phyloP scores from a whole-genome alignment of 2,113 vertebrate genomes.

The Azemiops feae region DNA sequence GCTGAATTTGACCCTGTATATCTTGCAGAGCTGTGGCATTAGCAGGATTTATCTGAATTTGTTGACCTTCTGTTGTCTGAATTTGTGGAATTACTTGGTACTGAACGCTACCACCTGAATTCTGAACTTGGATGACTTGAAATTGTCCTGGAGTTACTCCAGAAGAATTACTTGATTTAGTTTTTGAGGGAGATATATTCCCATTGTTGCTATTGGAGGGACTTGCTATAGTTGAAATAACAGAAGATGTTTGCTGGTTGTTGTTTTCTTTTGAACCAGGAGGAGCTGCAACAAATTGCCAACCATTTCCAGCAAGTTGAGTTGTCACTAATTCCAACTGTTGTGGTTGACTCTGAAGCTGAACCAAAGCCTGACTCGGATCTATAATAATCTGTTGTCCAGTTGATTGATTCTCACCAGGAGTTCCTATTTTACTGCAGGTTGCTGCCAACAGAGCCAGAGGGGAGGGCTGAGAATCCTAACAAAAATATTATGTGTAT shows the following conservation, averaged over 20 bases:
- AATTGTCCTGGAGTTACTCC: conserved; percentile 77
- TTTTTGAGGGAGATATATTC: conserved; percentile 83
- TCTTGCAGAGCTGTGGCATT: conserved; percentile 83
- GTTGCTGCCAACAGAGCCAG: conserved; percentile 96
- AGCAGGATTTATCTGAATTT: conserved; percentile 89
- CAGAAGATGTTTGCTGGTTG: conserved; percentile 76
- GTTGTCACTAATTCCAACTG: conserved; percentile 95
- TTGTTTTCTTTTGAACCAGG: conserved; percentile 88
- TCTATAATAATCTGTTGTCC: conserved; percentile 90
- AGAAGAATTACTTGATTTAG: conserved; percentile 73
- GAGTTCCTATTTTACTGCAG: conserved; percentile 98
- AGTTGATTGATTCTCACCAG: conserved; percentile 84
- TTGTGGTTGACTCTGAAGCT: conserved; percentile 89
- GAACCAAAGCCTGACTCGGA: conserved; percentile 89
- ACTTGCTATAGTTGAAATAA: conserved; percentile 70
- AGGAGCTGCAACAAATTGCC: conserved; percentile 93
- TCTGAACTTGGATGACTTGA: conserved; percentile 95
- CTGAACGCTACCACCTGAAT: conserved; percentile 85
- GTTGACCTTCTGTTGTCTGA: conserved; percentile 93
- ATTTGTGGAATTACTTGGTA: conserved; percentile 99
- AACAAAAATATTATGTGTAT: conserved; percentile 73
- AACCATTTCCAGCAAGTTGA: conserved; percentile 92
- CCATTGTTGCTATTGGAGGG: conserved; percentile 79
- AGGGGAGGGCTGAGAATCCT: conserved; percentile 98
- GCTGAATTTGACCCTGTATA: conserved; percentile 88